Base-by-base conservation (phyloP, 2,113 vertebrate species). In the Alligator sinensis region DNA sequence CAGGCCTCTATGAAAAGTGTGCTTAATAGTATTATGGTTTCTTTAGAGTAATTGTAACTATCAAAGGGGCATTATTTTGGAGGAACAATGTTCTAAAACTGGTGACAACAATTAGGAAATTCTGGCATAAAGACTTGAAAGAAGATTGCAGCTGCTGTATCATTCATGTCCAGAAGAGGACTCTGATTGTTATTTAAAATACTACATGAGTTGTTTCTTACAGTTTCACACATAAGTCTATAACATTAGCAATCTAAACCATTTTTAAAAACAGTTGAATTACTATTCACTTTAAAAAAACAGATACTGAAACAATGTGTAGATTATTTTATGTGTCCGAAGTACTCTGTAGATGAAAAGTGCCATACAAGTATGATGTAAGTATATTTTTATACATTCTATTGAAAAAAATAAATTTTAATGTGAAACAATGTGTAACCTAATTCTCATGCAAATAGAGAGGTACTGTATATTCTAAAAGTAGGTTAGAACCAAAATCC, bases 161-260 rank as follows among this genome's bases (percentile, higher is more conserved):
- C 86, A 82, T 79, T 78, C 94, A 85, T 64, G 91, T 93, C 95
- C 96, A 96, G 95, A 95, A 96, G 94, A 96, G 93, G 96, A 96
- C 96, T 94, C 88, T 13, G 2, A 88, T 90, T 94, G 80, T 92
- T 88, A 95, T 96, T 94, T 92, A 87, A 70, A 96, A 83, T 79
- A 86, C 63, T 58, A 62, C 5, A 34, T 63, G 76, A 82, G 64
- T 34, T 62, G 55, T 61, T 84, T 86, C 16, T 22, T 47, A 80
- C 30, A 18, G 81, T 94, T 90, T 62, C 76, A 85, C 94, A 91
- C 63, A 79, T 90, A 95, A 95, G 91, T 90, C 94, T 92, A 74
- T 72, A 2, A n/a, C 57, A 87, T 83, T 94, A 91, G 87, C 95
- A 90, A 89, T 85, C 94, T 68, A 72, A 92, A 97, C 93, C 89